phyloP scores from a whole-genome alignment of 2,888 invertebrate genomes.

The Sarcophaga rosellei region DNA sequence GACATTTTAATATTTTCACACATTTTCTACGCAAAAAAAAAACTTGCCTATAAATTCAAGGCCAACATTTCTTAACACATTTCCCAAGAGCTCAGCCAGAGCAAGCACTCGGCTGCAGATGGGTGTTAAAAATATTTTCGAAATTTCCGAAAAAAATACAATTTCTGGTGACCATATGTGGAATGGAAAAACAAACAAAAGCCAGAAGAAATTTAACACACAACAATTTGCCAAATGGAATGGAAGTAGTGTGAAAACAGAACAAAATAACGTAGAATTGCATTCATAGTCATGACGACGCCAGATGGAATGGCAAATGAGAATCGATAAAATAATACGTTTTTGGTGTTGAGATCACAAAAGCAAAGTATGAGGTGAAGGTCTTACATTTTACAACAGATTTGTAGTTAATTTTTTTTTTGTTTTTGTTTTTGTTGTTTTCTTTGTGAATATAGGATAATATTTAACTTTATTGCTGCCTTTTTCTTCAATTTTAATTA shows the following conservation, averaged over 20 bases:
- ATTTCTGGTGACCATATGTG: conserved; percentile 65
- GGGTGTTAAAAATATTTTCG: conserved; percentile 16
- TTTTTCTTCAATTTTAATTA: background rate
- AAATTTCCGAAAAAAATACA: conserved; percentile 47
- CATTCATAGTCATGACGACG: conserved; percentile 63
- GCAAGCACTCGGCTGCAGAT: background rate
- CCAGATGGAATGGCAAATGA: conserved; percentile 45
- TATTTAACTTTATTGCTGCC: background rate
- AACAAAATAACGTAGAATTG: conserved; percentile 12
- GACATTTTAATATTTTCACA: conserved; percentile 66
- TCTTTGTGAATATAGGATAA: background rate
- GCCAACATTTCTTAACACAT: conserved; percentile 53
- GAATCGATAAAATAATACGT: conserved; percentile 4
- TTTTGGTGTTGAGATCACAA: conserved; percentile 38
- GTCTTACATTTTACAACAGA: conserved; percentile 33
- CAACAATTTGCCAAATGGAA: background rate
- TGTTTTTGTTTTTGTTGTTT: background rate
- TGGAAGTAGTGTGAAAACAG: conserved; percentile 4
- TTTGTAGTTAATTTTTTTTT: background rate
- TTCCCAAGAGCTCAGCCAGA: conserved; percentile 24
- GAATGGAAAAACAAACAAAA: background rate
- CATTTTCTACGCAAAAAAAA: conserved; percentile 62
- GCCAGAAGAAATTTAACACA: background rate
- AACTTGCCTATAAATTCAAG: conserved; percentile 49
- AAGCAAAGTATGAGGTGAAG: conserved; percentile 48